These are phyloP conservation scores for Philereme vetulata DNA, from an alignment of 2,888 invertebrate species.

Conservation along the genomic window DNA sequence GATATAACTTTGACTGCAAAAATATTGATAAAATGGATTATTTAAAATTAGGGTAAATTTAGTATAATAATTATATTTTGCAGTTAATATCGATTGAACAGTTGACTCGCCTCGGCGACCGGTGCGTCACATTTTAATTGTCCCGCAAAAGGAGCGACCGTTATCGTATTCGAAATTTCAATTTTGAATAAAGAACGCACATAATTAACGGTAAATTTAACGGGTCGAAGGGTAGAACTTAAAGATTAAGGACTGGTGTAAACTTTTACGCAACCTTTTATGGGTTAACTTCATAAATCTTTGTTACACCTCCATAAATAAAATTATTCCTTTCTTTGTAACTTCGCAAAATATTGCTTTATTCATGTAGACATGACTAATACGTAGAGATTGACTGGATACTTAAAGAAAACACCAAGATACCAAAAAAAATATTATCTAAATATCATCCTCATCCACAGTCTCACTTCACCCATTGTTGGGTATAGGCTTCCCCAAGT, in stretches of 20 bases:
- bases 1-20: not conserved
- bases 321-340: no score
- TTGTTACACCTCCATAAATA: no score
- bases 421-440: no score
- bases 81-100: constrained; percentile 44
- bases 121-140: constrained; percentile 77
- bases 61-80: constrained; percentile 27
- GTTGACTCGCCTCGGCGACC: constrained; percentile 38
- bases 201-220: constrained; percentile 79
- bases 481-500: no score
- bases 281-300: constrained; percentile 20
- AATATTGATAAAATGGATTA: not conserved
- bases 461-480: no score
- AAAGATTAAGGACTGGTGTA: constrained; percentile 44
- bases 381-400: no score
- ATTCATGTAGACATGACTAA: no score
- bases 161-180: constrained; percentile 60
- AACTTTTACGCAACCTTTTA: constrained; percentile 23
- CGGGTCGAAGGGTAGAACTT: constrained; percentile 67
- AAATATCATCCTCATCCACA: no score
- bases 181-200: constrained; percentile 58
- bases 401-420: no score
- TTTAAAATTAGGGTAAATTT: constrained; percentile 24
- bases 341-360: no score
- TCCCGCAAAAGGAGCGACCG: constrained; percentile 68